phyloP scores from a whole-genome alignment of 2,113 vertebrate species.

The Aepyceros melampus region DNA sequence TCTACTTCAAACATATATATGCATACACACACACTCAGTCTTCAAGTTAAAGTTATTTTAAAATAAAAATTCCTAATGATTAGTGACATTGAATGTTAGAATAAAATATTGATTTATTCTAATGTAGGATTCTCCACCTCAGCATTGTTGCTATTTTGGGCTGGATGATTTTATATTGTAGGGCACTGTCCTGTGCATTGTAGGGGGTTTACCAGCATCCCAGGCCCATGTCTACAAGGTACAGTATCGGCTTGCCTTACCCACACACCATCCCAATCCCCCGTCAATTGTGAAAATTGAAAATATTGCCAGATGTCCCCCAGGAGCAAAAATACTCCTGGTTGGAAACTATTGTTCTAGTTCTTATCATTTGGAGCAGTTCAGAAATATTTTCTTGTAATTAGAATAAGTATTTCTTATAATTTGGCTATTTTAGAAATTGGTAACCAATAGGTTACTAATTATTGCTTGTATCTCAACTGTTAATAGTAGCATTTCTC shows the following conservation, averaged over 20 bases:
- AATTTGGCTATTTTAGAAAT: neutral
- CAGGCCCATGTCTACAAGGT: neutral
- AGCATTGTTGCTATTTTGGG: neutral
- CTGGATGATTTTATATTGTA: neutral
- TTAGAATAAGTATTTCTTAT: neutral
- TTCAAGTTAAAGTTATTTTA: constrained; percentile 11
- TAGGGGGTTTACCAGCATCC: neutral
- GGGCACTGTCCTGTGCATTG: neutral
- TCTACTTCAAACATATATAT: neutral
- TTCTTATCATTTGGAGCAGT: neutral
- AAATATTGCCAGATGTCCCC: neutral
- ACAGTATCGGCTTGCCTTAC: neutral
- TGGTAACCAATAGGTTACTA: neutral
- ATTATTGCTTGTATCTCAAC: neutral
- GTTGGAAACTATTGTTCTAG: neutral
- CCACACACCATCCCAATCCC: neutral
- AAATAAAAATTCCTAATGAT: neutral
- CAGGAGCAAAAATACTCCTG: neutral
- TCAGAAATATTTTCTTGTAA: neutral
- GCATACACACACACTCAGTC: neutral
- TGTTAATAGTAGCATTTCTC: neutral
- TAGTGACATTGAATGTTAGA: neutral
- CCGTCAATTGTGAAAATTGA: neutral
- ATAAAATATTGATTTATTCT: neutral
- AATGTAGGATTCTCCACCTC: neutral